Conservation (phyloP, 2,113 vertebrate genomes). For the Promerops cafer region DNA sequence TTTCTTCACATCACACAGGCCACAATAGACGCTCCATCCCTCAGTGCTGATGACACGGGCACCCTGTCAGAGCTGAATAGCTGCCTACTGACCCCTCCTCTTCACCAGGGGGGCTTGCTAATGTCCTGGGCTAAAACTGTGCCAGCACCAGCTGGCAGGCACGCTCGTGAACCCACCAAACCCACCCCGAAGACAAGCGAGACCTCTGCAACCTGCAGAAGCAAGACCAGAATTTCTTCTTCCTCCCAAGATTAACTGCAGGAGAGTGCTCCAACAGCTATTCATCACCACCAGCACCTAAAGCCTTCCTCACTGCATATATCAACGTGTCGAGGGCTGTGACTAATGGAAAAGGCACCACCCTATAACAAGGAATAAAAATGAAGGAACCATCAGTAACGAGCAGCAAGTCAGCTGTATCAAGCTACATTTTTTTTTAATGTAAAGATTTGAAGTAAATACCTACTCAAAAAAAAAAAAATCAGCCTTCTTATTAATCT, state of each 20-base stretch:
- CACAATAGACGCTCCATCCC: neutral
- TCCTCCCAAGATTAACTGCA: slow-evolving; percentile 14
- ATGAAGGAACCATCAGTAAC: neutral
- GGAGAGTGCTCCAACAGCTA: neutral
- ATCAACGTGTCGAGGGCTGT: neutral
- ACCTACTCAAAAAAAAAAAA: neutral
- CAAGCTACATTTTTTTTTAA: neutral
- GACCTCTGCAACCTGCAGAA: neutral
- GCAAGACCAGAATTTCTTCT: neutral
- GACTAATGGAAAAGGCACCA: slow-evolving; percentile 29
- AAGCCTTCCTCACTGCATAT: neutral
- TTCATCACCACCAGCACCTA: slow-evolving; percentile 27
- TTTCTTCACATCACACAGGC: neutral
- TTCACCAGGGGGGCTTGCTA: neutral
- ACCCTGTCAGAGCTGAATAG: slow-evolving; percentile 1
- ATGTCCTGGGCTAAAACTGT: neutral
- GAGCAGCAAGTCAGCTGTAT: neutral
- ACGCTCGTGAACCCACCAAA: neutral
- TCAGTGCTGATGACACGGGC: neutral
- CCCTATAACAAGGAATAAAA: neutral
- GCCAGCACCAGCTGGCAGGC: neutral
- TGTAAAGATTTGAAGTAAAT: neutral
- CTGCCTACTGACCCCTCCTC: slow-evolving; percentile 4
- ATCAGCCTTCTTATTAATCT: neutral
- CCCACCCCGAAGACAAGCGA: neutral